These are phyloP conservation scores for Zosterops pallidus DNA, from an alignment of 2,113 vertebrate species.

Conservation along the genomic window DNA sequence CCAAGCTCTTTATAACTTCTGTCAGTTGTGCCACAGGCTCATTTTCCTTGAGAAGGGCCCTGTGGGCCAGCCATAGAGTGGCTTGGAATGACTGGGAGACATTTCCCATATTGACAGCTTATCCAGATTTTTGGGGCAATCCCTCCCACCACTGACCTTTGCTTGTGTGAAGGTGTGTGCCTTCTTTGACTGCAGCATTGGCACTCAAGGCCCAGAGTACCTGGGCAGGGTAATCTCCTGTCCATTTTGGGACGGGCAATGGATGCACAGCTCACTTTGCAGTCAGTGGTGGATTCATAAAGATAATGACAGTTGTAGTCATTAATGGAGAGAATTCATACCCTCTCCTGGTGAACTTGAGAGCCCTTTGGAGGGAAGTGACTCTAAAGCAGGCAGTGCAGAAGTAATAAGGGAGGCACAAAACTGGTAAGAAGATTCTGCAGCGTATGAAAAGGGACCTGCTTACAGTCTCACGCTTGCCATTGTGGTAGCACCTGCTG, in stretches of 20 bases:
- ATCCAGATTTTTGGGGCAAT: neutral
- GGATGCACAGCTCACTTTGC: neutral
- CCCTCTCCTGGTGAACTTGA: neutral
- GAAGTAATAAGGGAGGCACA: neutral
- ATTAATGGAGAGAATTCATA: neutral
- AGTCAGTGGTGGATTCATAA: neutral
- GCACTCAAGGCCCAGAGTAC: accelerated
- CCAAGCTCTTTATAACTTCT: neutral
- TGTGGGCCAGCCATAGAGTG: neutral
- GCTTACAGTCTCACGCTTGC: neutral
- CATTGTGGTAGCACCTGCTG: neutral
- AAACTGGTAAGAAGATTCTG: neutral
- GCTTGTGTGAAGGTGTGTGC: neutral
- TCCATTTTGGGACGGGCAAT: neutral
- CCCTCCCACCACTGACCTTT: neutral
- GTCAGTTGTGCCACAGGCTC: neutral
- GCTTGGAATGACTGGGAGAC: neutral
- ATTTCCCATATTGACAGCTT: neutral
- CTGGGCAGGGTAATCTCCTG: neutral
- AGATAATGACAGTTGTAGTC: neutral
- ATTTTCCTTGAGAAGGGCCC: neutral
- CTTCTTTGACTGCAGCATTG: neutral
- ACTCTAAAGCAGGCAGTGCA: neutral
- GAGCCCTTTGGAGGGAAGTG: neutral
- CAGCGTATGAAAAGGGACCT: neutral